Conservation (phyloP, 2,797 vertebrate genomes). For the Gastrophryne carolinensis region DNA sequence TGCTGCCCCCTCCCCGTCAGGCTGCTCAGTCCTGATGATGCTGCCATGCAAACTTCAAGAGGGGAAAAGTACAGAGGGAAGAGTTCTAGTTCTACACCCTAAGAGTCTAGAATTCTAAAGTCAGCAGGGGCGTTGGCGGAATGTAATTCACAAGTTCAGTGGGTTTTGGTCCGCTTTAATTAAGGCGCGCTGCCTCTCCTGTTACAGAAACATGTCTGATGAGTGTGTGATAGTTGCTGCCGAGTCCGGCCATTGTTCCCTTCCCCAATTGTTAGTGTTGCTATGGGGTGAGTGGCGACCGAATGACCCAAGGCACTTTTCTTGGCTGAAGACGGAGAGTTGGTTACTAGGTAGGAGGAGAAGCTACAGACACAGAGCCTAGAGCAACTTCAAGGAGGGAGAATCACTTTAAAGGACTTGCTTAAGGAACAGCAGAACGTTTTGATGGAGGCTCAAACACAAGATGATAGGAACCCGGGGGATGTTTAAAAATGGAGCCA, state of each 20-base stretch:
- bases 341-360: slow-evolving; percentile 34
- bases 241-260: neutral
- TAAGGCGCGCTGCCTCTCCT: neutral
- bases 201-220: neutral
- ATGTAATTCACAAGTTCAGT: too few relatives aligned
- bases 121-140: too few relatives aligned
- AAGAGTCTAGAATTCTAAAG: too few relatives aligned
- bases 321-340: slow-evolving; percentile 11
- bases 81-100: too few relatives aligned
- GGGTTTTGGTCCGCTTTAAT: too few relatives aligned
- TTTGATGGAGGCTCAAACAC: neutral
- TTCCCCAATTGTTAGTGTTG: slow-evolving; percentile 45
- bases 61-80: too few relatives aligned
- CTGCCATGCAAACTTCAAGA: too few relatives aligned
- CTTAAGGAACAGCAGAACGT: neutral
- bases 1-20: too few relatives aligned
- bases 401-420: neutral
- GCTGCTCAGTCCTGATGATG: too few relatives aligned
- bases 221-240: neutral
- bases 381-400: neutral
- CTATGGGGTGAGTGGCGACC: slow-evolving; percentile 36
- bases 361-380: neutral
- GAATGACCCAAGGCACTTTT: neutral
- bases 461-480: neutral
- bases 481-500: neutral